phyloP scores from a whole-genome alignment of 2,888 invertebrate genomes.

The Limnephilus marmoratus region DNA sequence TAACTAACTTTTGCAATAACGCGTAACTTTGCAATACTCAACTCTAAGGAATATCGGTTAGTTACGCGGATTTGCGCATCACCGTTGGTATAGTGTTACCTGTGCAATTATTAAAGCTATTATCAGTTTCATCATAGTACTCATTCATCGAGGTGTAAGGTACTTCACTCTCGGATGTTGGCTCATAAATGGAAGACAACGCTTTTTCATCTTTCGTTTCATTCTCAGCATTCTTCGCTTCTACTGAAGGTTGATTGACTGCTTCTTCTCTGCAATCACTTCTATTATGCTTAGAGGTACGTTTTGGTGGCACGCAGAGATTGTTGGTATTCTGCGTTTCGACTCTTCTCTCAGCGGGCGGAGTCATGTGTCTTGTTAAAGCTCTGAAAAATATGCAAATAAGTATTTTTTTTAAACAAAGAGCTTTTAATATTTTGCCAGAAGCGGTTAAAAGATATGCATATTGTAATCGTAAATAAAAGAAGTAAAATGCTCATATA shows the following conservation, averaged over 20 bases:
- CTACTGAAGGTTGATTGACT: not conserved
- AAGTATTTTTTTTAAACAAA: not conserved
- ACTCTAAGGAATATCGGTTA: too few species aligned
- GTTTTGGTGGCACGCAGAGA: slow-evolving; percentile 61
- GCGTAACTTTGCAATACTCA: too few species aligned
- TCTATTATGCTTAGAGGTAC: slow-evolving; percentile 51
- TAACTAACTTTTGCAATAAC: too few species aligned
- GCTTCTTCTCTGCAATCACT: slow-evolving; percentile 48
- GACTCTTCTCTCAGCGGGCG: slow-evolving; percentile 75
- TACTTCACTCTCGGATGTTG: slow-evolving; percentile 74
- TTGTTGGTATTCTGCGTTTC: slow-evolving; percentile 71
- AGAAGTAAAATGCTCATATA: not conserved
- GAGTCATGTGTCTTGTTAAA: slow-evolving; percentile 84
- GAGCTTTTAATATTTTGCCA: not conserved
- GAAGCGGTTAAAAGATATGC: not conserved
- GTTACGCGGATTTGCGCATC: too few species aligned
- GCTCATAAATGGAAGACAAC: slow-evolving; percentile 68
- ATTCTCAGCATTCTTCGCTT: slow-evolving; percentile 47
- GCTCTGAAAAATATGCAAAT: slow-evolving; percentile 73
- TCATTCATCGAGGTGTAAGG: slow-evolving; percentile 74
- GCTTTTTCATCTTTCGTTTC: slow-evolving; percentile 52
- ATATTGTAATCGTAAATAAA: not conserved
- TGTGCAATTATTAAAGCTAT: slow-evolving; percentile 67
- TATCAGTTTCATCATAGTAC: slow-evolving; percentile 71
- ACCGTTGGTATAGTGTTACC: slow-evolving; percentile 67